Base-by-base conservation (phyloP, 2,113 vertebrate genomes). In the Grus americana region DNA sequence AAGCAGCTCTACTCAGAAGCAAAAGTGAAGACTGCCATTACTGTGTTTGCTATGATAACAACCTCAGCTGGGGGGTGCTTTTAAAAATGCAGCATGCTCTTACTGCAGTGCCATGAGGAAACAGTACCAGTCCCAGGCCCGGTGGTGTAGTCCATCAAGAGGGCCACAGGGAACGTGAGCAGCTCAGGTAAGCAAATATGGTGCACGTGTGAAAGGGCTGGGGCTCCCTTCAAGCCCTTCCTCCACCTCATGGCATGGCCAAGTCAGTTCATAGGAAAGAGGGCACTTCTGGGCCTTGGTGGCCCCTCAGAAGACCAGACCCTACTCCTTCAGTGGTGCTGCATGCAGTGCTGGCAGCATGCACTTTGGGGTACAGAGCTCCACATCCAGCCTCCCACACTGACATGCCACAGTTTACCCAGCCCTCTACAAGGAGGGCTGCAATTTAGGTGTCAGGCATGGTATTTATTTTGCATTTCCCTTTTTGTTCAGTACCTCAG, bases 21-120 rank as follows among this genome's bases (percentile, higher is more conserved):
- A 78, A 59, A 88, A 62, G 21, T 18, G 34, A 79, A 90, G 46
- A 62, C 12, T 27, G 40, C 34, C 23, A n/a, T 50, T 65, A 50
- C 36, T 2, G 0, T 34, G 11, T 61, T 87, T 80, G 29, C 72
- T 92, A n/a, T 0, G 0, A 38, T 20, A 84, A 66, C 38, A 71
- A 34, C 57, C 57, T 86, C 68, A 74, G 36, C 54, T 62, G 36
- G 22, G 21, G 40, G 11, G 47, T 19, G 27, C 26, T 52, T 92
- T 79, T 50, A 36, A 80, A 91, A 92, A 34, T 29, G 40, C 59
- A 52, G 54, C 27, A 6, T 30, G 59, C 10, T 52, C 30, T 36
- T 52, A 12, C 15, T 15, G 47, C 34, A 3, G 11, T 42, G 57
- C 52, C 9, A 3, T 0, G 2, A 67, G 68, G 76, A 89, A 84